Conservation (phyloP, 2,113 vertebrate species). For the Cheirogaleus medius region DNA sequence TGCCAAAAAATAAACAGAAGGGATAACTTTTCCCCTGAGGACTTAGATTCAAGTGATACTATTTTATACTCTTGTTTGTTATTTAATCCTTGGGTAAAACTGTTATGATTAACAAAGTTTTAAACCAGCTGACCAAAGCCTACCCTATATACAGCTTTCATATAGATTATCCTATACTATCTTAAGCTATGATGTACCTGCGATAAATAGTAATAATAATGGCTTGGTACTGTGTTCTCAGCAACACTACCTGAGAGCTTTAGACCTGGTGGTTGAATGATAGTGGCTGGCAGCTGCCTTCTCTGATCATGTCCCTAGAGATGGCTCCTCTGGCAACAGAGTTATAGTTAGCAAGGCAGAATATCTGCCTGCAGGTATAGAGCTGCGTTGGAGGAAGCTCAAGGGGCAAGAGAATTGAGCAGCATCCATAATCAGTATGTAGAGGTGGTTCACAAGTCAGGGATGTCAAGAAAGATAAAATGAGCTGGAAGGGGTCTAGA, state of each 20-base stretch:
- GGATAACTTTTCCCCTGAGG: not conserved
- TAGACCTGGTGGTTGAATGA: not conserved
- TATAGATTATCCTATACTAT: not conserved
- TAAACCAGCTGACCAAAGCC: not conserved
- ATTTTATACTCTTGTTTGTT: not conserved
- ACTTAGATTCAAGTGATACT: not conserved
- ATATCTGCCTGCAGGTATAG: not conserved
- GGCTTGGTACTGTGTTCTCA: not conserved
- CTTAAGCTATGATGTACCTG: not conserved
- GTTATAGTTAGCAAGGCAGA: not conserved
- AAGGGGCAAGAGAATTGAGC: not conserved
- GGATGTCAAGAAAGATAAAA: not conserved
- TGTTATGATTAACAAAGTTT: not conserved
- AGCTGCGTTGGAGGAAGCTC: not conserved
- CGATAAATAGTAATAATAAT: not conserved
- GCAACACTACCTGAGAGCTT: not conserved
- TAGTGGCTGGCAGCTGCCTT: not conserved
- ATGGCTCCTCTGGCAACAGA: not conserved
- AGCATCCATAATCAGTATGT: not conserved
- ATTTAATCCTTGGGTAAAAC: not conserved
- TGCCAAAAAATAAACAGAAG: constrained; percentile 7
- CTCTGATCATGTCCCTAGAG: not conserved
- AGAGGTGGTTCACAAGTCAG: not conserved
- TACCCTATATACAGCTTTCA: not conserved
- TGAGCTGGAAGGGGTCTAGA: not conserved